Conservation (phyloP, 2,113 vertebrate species). For the Maccullochella peelii region DNA sequence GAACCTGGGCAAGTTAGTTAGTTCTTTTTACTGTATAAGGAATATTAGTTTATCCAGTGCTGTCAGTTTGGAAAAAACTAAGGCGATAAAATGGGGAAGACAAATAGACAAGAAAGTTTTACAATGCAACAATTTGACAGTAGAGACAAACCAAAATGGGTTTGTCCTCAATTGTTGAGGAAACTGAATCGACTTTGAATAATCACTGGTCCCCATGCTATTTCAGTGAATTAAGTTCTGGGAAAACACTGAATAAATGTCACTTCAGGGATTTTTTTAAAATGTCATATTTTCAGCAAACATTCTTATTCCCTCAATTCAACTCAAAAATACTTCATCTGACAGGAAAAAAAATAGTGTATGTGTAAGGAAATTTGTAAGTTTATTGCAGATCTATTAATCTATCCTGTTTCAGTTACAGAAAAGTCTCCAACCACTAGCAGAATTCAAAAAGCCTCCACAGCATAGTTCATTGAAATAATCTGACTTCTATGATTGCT, state of each 20-base stretch:
- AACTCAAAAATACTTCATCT: neutral
- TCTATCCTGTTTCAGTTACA: neutral
- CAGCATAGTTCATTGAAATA: neutral
- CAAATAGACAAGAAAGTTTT: neutral
- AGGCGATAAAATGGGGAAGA: neutral
- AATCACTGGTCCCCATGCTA: neutral
- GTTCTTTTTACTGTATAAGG: neutral
- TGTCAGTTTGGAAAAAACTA: neutral
- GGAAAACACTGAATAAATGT: neutral
- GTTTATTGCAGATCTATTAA: neutral
- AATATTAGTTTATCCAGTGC: neutral
- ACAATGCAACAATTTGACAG: neutral
- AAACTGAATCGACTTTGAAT: neutral
- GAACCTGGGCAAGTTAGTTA: constrained; percentile 12
- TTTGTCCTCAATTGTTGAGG: neutral
- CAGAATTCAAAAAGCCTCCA: neutral
- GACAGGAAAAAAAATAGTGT: neutral
- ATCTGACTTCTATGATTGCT: neutral
- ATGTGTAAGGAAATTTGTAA: neutral
- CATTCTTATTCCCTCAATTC: neutral
- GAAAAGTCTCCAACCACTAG: neutral
- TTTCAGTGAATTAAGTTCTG: neutral
- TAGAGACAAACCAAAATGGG: neutral
- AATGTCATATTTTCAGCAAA: neutral
- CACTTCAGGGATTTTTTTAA: neutral